Conservation (phyloP, 2,113 vertebrate genomes). For the Rhabdornis inornatus region DNA sequence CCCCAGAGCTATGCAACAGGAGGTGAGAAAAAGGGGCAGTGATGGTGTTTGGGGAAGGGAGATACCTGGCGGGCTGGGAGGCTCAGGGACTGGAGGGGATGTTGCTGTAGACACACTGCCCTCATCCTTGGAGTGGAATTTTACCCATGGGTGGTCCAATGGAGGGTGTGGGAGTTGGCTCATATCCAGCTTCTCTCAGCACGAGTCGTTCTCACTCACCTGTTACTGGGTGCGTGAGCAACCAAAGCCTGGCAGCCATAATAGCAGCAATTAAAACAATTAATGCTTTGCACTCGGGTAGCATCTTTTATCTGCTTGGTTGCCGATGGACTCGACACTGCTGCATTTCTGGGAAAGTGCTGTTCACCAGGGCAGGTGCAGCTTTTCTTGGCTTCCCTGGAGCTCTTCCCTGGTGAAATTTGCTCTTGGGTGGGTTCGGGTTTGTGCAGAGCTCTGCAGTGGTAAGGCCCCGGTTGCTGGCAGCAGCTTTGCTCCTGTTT, state of each 20-base stretch:
- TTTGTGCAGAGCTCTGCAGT: neutral
- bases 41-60: neutral
- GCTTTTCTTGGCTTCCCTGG: neutral
- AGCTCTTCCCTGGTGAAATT: neutral
- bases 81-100: neutral
- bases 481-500: neutral
- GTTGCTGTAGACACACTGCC: neutral
- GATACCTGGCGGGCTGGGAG: neutral
- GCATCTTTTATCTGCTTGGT: neutral
- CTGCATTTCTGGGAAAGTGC: neutral
- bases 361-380: neutral
- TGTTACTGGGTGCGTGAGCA: neutral
- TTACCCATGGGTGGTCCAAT: fast-evolving
- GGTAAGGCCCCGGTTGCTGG: fast-evolving
- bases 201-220: neutral
- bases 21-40: neutral
- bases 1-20: neutral
- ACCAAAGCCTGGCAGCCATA: neutral
- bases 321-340: neutral
- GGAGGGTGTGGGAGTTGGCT: neutral
- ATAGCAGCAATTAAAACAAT: neutral
- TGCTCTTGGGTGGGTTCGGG: fast-evolving
- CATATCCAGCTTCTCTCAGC: neutral
- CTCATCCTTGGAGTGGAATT: neutral
- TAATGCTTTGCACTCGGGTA: neutral